Evolutionary conservation across 2,797 vertebrate species (phyloP), one percentile per base, ranked within the genome.

Genomic region (Mareca penelope): DNA sequence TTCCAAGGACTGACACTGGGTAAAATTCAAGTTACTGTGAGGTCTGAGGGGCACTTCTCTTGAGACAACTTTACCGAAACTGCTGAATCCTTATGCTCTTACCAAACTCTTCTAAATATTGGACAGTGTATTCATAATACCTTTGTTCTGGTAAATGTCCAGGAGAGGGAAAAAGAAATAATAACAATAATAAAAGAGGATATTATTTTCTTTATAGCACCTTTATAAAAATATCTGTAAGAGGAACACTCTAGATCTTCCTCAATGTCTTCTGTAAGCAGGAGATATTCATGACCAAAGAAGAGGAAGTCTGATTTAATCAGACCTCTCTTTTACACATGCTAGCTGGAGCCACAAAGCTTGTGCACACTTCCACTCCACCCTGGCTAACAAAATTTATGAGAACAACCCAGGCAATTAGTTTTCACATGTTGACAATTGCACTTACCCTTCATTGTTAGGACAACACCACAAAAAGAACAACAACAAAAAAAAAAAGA

Each of bases 281-380:
- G 56, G 35, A 89, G 87, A 77, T 68, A 80, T 4, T 94, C 16
- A 85, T 46, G 64, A 64, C 64, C 57, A 46, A 76, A 75, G 55
- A 93, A 88, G 48, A 92, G 81, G 90, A 95, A 95, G 89, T 85
- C 52, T 77, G 71, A 88, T 93, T 90, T 92, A 78, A 82, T 83
- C 85, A 88, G 53, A 60, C 64, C 71, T 85, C n/a, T 92, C 81
- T 82, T 89, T 70, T 39, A 85, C 68, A 83, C 15, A 35, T 71
- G 31, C 44, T 71, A 71, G 64, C 40, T 78, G 72, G 69, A 93
- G 69, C 75, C 89, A 85, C 82, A 94, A 89, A 89, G 57, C 3
- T 2, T 78, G 19, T 75, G 57, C 87, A 87, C 64, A 77, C 64
- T 94, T 91, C 86, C 86, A 94, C 75, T 94, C 24, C 42, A 85